Evolutionary conservation across 2,797 vertebrate species (phyloP).

Genomic region (Sebastes baramenuke): DNA sequence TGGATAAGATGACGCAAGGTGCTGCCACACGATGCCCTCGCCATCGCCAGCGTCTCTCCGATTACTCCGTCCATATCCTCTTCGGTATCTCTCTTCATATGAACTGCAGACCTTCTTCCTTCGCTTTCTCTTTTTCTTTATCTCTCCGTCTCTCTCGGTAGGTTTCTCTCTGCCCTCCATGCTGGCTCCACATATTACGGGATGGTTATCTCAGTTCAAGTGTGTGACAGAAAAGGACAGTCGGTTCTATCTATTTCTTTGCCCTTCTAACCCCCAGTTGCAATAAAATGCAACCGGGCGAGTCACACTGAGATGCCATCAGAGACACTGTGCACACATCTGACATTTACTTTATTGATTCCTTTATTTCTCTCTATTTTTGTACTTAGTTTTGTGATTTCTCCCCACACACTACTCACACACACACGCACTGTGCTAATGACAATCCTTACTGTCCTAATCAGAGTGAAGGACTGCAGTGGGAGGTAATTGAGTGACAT

Average conservation of each 20-base stretch:
- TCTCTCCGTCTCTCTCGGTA: slow-evolving; percentile 6
- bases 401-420: neutral
- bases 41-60: slow-evolving; percentile 24
- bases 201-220: slow-evolving; percentile 67
- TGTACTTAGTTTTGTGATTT: neutral
- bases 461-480: slow-evolving; percentile 44
- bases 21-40: slow-evolving; percentile 47
- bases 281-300: slow-evolving; percentile 25
- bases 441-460: slow-evolving; percentile 30
- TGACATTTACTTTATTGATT: slow-evolving; percentile 22
- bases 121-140: slow-evolving; percentile 20
- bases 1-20: slow-evolving; percentile 52
- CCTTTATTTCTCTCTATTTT: neutral
- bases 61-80: slow-evolving; percentile 52
- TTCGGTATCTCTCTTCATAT: slow-evolving; percentile 33
- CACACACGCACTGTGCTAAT: slow-evolving; percentile 16
- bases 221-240: slow-evolving; percentile 51
- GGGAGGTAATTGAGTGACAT: slow-evolving; percentile 41
- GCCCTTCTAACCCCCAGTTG: slow-evolving; percentile 6
- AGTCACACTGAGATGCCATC: neutral
- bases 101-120: slow-evolving; percentile 21
- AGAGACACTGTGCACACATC: slow-evolving; percentile 7
- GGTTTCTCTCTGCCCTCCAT: slow-evolving; percentile 19
- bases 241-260: slow-evolving; percentile 23
- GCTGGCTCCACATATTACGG: slow-evolving; percentile 49